Evolutionary conservation across 2,797 vertebrate species (phyloP), one percentile per base, ranked within the genome.

Genomic region (Hypotaenidia philippensis): DNA sequence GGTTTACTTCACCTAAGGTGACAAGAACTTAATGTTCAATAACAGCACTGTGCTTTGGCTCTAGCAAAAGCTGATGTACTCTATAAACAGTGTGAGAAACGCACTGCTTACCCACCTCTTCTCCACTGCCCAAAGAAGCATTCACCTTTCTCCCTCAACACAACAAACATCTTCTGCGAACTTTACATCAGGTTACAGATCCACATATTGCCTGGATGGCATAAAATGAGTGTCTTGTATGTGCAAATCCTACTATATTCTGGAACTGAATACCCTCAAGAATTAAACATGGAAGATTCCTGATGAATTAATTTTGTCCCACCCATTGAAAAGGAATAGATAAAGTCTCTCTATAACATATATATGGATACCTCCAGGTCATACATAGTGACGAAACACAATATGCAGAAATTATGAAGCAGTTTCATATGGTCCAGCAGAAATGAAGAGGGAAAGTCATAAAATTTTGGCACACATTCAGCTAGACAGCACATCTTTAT

Each of bases 341-440:
- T 78, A 90, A 87, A 93, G 65, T n/a, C n/a, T 79, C 25, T 57
- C 13, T 71, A 34, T 27, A 87, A 81, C 59, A 75, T 92, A 94
- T 85, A 66, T 72, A 68, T 74, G 74, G 61, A 90, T 85, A 71
- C 26, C 14, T 52, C 89, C 86, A 85, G 88, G 92, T 93, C 59
- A 22, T 56, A 55, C 47, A 26, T 2, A 77, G 32, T 76, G 90
- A 93, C 72, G 93, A 95, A 97, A 95, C 49, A 91, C 76, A 94
- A 60, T 77, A 93, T 59, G 68, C 61, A 83, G 77, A 77, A 82
- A 94, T 87, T 83, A 69, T 72, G 79, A 75, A 90, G 66, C 65
- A 87, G 20, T 68, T 94, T 83, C 63, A 55, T 90, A 68, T 31
- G 32, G 29, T 89, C 95, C 4, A 9, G 45, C 41, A 93, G 69